Evolutionary conservation across 2,797 vertebrate species (phyloP).

Genomic region (Pseudomugil tenellus): DNA sequence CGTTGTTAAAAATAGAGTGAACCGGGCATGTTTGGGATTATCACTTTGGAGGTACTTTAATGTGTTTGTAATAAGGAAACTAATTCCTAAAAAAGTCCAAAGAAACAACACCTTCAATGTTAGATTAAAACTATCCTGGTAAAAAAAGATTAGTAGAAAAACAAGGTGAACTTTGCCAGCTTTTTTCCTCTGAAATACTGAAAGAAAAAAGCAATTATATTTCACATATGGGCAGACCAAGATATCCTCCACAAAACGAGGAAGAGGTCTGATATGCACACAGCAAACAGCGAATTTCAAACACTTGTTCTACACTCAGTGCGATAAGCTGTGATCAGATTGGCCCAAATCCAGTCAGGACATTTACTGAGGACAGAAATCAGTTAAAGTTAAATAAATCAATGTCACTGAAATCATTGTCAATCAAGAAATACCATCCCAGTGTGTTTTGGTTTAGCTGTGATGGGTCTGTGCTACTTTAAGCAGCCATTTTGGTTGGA

Average conservation of each 20-base stretch:
- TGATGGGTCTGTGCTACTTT: not conserved
- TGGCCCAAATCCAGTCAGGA: conserved; percentile 21
- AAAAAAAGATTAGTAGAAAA: not conserved
- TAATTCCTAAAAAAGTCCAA: conserved; percentile 4
- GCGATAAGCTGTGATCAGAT: conserved; percentile 35
- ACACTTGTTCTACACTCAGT: conserved; percentile 13
- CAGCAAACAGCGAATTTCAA: conserved; percentile 21
- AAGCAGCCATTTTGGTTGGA: not conserved
- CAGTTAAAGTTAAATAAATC: conserved; percentile 21
- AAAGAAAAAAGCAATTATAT: conserved; percentile 4
- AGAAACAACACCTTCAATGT: conserved; percentile 20
- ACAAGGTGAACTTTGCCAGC: not conserved
- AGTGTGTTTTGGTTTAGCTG: no score
- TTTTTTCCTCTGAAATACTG: conserved; percentile 3
- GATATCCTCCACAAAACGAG: conserved; percentile 21
- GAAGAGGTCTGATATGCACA: conserved; percentile 22
- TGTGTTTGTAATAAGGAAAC: conserved; percentile 20
- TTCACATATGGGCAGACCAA: conserved; percentile 26
- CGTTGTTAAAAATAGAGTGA: conserved; percentile 51
- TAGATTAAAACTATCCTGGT: conserved; percentile 22
- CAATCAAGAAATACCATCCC: no score
- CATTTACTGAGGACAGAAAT: conserved; percentile 36
- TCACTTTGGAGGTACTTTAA: conserved; percentile 20
- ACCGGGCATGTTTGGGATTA: conserved; percentile 39
- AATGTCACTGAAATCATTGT: conserved; percentile 2